Conservation (phyloP, 2,113 vertebrate species). For the Riparia riparia region DNA sequence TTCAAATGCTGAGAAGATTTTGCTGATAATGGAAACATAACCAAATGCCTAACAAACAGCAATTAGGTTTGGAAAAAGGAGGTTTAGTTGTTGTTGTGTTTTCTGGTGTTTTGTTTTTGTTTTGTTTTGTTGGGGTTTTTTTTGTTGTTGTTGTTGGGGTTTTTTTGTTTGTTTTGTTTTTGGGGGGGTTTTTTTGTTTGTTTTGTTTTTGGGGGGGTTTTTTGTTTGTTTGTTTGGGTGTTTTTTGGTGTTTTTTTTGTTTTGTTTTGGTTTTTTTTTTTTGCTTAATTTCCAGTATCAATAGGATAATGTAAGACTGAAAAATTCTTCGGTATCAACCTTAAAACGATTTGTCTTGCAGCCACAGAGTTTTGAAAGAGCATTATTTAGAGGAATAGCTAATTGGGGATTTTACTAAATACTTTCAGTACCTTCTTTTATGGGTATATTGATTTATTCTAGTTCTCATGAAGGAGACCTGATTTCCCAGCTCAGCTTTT, state of each 20-base stretch:
- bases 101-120: not conserved
- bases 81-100: too few relatives aligned
- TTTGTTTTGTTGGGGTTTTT: not conserved
- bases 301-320: not conserved
- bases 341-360: not conserved
- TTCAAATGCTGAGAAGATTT: not conserved
- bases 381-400: not conserved
- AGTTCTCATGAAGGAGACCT: not conserved
- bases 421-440: not conserved
- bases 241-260: not conserved
- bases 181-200: too few relatives aligned
- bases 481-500: not conserved
- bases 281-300: not conserved
- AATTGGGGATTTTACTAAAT: not conserved
- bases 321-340: not conserved
- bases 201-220: too few relatives aligned
- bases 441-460: not conserved
- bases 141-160: too few relatives aligned
- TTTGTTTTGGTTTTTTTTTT: not conserved
- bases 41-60: not conserved
- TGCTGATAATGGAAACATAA: not conserved
- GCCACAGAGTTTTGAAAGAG: not conserved
- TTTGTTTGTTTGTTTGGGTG: too few relatives aligned
- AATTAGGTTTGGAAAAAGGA: not conserved
- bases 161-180: too few relatives aligned